phyloP scores from a whole-genome alignment of 2,888 invertebrate genomes.

The Cephus sareptanus region DNA sequence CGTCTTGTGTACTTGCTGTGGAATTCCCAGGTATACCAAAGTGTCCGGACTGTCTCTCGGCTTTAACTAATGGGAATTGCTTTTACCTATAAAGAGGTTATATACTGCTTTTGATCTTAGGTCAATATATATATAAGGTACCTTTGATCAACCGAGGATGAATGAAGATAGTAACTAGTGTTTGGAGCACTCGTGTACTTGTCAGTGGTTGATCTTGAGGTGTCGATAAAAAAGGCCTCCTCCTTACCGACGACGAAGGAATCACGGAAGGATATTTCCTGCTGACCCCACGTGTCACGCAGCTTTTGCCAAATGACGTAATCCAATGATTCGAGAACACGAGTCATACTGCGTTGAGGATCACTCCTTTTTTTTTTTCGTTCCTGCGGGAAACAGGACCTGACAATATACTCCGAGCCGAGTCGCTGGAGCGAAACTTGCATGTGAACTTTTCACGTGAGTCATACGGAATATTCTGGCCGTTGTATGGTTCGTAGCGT shows the following conservation, averaged over 20 bases:
- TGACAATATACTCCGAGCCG: not conserved
- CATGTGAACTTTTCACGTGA: not conserved
- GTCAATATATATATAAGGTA: not conserved
- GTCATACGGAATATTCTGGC: not conserved
- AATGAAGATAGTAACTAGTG: not conserved
- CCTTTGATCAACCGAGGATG: not conserved
- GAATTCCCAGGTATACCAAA: not conserved
- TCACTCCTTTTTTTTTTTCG: not conserved
- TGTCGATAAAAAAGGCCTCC: not conserved
- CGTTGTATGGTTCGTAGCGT: not conserved
- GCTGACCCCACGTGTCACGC: not conserved
- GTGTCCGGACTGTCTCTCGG: not conserved
- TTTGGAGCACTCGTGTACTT: not conserved
- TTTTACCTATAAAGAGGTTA: not conserved
- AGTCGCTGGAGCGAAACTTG: not conserved
- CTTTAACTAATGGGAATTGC: not conserved
- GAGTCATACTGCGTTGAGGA: not conserved
- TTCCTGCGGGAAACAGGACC: not conserved
- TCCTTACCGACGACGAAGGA: not conserved
- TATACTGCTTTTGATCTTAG: not conserved
- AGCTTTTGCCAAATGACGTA: not conserved
- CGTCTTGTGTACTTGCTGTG: not conserved
- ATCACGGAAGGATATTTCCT: not conserved
- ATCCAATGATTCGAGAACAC: not conserved
- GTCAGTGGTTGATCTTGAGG: not conserved